Percentiles rank a stretch among this genome's conserved stretches.
These are phyloP conservation scores for Tethya wilhelma DNA, from an alignment of 37 sponge, comb jelly and placozoan species.

Conservation along the genomic window DNA sequence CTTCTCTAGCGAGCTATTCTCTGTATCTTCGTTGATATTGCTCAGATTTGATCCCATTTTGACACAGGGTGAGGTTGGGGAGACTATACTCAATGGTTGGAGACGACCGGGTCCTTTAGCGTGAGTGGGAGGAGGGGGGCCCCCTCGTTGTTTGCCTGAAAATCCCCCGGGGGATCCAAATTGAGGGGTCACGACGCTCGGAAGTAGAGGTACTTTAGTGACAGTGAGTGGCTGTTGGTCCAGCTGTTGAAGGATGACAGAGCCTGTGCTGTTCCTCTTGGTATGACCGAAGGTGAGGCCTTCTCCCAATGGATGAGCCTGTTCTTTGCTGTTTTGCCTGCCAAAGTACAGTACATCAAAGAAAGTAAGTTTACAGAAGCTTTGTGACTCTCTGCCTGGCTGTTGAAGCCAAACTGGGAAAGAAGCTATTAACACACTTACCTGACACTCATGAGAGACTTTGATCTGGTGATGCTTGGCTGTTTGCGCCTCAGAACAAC, in stretches of 20 bases:
- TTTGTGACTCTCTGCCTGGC: too few relatives aligned
- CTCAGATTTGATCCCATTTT: neutral
- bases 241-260: neutral
- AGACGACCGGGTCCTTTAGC: slow-evolving; percentile 8
- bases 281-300: neutral
- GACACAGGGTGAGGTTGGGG: neutral
- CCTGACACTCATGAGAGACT: slow-evolving; percentile 39
- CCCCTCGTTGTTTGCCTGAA: neutral
- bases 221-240: too few relatives aligned
- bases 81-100: neutral
- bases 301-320: neutral
- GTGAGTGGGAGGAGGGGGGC: neutral
- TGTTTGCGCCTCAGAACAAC: too few relatives aligned
- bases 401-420: too few relatives aligned
- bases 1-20: slow-evolving; percentile 1
- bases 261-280: slow-evolving; percentile 49
- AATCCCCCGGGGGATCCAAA: neutral
- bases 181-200: slow-evolving; percentile 37
- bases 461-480: neutral
- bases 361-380: too few relatives aligned
- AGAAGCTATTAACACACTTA: too few relatives aligned
- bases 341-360: too few relatives aligned
- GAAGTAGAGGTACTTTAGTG: slow-evolving; percentile 28
- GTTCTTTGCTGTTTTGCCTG: too few relatives aligned
- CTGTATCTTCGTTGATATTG: slow-evolving; percentile 22